Percentiles rank a stretch among this genome's conserved stretches.
Conservation (phyloP, 2,797 vertebrate species). For the Enteromius thamalakanensis region DNA sequence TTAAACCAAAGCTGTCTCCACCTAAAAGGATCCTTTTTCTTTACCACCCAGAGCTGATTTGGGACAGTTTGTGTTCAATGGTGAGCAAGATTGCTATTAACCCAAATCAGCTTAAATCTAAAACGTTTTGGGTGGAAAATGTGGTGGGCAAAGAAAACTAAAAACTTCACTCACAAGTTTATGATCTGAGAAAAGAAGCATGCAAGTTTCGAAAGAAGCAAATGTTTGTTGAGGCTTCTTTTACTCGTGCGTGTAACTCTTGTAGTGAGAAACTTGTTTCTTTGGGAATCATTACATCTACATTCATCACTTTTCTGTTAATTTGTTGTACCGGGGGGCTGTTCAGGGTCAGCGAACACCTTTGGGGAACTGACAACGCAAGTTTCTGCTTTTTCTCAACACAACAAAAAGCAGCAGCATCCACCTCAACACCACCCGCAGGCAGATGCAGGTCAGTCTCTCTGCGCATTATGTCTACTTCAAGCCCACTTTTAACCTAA, state of each 20-base stretch:
- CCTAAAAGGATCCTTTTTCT: constrained; percentile 41
- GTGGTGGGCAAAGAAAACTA: not conserved
- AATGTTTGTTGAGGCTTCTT: not conserved
- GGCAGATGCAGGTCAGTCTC: constrained; percentile 37
- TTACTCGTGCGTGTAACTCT: not conserved
- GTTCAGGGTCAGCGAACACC: constrained; percentile 77
- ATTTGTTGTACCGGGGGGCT: constrained; percentile 64
- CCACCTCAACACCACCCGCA: constrained; percentile 62
- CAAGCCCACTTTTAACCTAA: constrained; percentile 25
- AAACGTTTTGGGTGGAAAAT: not conserved
- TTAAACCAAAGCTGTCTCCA: constrained; percentile 41
- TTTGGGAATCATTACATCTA: constrained; percentile 53
- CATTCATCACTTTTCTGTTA: constrained; percentile 71
- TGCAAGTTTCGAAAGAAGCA: constrained; percentile 19
- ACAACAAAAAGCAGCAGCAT: constrained; percentile 72
- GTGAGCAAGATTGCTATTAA: constrained; percentile 45
- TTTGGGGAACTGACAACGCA: constrained; percentile 74
- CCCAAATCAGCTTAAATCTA: constrained; percentile 46
- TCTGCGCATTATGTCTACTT: constrained; percentile 9
- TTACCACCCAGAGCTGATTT: constrained; percentile 38
- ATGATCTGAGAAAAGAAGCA: constrained; percentile 11
- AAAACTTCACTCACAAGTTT: constrained; percentile 19
- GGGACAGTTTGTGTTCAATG: constrained; percentile 37
- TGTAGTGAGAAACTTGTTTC: constrained; percentile 44
- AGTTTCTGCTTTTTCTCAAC: constrained; percentile 70